Evolutionary conservation across 2,797 vertebrate species (phyloP), one percentile per base, ranked within the genome.

Genomic region (Picus viridis): DNA sequence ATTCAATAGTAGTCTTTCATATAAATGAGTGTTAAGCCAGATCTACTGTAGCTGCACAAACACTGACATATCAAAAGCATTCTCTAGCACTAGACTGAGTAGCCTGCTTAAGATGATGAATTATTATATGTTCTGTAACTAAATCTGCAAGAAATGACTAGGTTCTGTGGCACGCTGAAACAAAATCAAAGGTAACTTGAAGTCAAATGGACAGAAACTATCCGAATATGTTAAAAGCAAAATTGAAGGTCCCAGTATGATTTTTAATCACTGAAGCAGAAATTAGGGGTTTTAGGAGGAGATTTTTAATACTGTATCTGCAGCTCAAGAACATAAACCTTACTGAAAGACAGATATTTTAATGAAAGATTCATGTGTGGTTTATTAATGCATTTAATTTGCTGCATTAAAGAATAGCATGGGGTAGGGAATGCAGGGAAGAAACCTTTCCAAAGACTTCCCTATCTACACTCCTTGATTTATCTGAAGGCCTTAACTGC

Each of bases 1-100:
- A 91, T 89, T 94, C 91, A 93, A 93, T 89, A 83, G 47, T 89
- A 27, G 68, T 41, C 83, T 89, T 89, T 91, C 70, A 94, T 84
- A 91, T 91, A 76, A 89, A 92, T 79, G 64, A 73, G 30, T 75
- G 91, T 91, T 64, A 83, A 68, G 49, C 86, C 71, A 79, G 49
- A 64, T 76, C 61, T 79, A 36, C 67, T 70, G 16, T 67, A 58
- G 68, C 49, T 82, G 61, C 39, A 64, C 70, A 91, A 88, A 79
- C 57, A 73, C 53, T 61, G 64, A 76, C 76, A 88, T 82, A 82
- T 59, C 89, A 92, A 68, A 70, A 89, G 27, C 61, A 51, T 91
- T 86, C 64, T 91, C 81, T 79, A 73, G 45, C 19, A 45, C 24
- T 49, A 62, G 74, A 74, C 30, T 34, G 86, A 93, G 47, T 58